Base-by-base conservation (phyloP, 53 echinoderm and acorn worm species). In the Echinometra lucunter region DNA sequence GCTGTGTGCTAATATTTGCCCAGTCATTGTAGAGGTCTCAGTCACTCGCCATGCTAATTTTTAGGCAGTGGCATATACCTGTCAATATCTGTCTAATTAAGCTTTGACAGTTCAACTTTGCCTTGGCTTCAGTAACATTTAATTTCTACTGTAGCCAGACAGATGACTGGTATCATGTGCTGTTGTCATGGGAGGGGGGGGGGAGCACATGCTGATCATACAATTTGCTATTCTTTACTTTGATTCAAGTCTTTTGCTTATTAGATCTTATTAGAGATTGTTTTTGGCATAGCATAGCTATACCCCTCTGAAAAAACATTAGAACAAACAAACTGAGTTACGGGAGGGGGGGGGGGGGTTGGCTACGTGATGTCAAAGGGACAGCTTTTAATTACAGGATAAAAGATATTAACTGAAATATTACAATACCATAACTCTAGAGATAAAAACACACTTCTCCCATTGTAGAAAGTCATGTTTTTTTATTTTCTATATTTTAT, bases 21-120 rank as follows among this genome's bases (percentile, higher is more conserved):
- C 19, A 40, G 78, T 42, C 78, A 78, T 18, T 1, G 42, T 42
- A 42, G 32, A 69, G 69, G 69, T 69, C 69, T 28, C 34, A 17
- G 10, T 78, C 42, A 78, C 78, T 78, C 78, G 1, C 2, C 42
- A 78, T 40, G 13, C 18, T 42, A 78, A 78, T 78, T 78, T 78
- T 42, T 38, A 23, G 19, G 78, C 40, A 78, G 19, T 78, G 38
- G 42, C 42, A 38, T 38, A 15, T 78, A 78, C 78, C 78, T 78
- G 78, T 78, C 78, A 78, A 72, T 78, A 78, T 42, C 78, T 78
- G 78, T 42, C 78, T 42, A 78, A 78, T 78, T 40, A 78, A 18
- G 42, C 78, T 19, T 40, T 78, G 78, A 78, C 42, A 21, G 42
- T 78, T 78, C 21, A 23, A 38, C 38, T 78, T 78, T 78, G 78